Evolutionary conservation across 2,888 invertebrate species (phyloP), one percentile per base, ranked within the genome.

Genomic region (Clostera curtula): DNA sequence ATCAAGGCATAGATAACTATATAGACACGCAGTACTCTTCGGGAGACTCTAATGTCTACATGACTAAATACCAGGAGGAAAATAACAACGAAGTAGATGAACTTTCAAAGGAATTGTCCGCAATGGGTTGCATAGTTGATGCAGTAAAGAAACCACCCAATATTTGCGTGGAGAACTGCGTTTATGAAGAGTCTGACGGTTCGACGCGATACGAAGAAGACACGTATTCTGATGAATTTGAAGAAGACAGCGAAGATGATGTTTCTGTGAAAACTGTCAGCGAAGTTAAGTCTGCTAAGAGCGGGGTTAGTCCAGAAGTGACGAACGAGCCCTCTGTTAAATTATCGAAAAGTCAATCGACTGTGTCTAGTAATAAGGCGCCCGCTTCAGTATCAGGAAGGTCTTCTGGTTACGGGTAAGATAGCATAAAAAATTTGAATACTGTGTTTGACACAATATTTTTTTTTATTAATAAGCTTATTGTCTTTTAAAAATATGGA

Each of bases 41-140:
- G 6, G 82, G 80, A 9, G 82, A 80, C 38, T 64, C 60, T 67
- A 76, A 75, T 47, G 64, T 60, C n/a, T n/a, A n/a, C 41, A 60
- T 65, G 54, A 73, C 70, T 65, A 67, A 40, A 28, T 70, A 62
- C 35, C 66, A 60, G 49, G 84, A 85, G 45, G 83, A 76, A 44
- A 85, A 85, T 42, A 85, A 85, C 47, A 84, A 85, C 63, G 76
- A 80, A 36, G 53, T 84, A 27, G 70, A 83, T 68, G 74, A 70
- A 25, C 51, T 85, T 4, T 71, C 82, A 3, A 73, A 77, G 36
- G 68, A 79, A n/a, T 45, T 85, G 1, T 65, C 74, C 3, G 69
- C 70, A 37, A 85, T 85, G 84, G 84, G 84, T 11, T 84, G 83
- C 35, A 73, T 84, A 23, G 76, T 82, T 6, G 76, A 74, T 24